Percentiles rank a stretch among this genome's conserved stretches.
Conservation (phyloP, 2,888 invertebrate genomes). For the Peribatodes rhomboidaria region DNA sequence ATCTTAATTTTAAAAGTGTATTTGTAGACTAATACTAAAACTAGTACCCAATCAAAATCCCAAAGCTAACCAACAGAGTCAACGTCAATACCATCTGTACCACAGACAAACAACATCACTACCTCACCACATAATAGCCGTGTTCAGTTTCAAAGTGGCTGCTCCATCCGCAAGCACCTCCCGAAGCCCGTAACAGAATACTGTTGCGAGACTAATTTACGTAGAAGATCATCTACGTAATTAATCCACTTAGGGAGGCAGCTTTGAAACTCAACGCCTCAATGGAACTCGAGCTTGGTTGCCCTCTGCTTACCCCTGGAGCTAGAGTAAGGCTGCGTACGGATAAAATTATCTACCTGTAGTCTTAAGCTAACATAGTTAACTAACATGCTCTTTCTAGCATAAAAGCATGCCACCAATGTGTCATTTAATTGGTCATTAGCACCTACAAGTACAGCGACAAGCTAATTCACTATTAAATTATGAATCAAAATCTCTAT, state of each 20-base stretch:
- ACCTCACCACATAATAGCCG: neutral
- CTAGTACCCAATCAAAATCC: too few species aligned
- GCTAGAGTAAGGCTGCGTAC: conserved; percentile 19
- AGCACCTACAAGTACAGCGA: too few species aligned
- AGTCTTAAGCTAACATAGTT: too few species aligned
- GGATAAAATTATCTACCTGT: conserved; percentile 4
- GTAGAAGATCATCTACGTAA: conserved; percentile 79
- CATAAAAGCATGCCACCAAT: too few species aligned
- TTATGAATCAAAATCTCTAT: too few species aligned
- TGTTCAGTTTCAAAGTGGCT: conserved; percentile 30
- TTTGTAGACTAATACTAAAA: too few species aligned
- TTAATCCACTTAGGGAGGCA: conserved; percentile 79
- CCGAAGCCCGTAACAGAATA: conserved; percentile 58
- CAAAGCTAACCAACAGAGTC: neutral
- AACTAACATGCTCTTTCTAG: too few species aligned
- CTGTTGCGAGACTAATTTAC: conserved; percentile 78
- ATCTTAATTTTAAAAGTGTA: too few species aligned
- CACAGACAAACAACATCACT: neutral
- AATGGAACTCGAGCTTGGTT: conserved; percentile 51
- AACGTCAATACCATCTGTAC: neutral
- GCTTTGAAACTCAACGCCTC: conserved; percentile 74
- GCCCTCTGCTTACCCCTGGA: conserved; percentile 41
- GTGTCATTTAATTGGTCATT: too few species aligned
- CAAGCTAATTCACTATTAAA: too few species aligned
- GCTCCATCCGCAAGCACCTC: conserved; percentile 24